Conservation (phyloP, 2,888 invertebrate species). For the Agriopis leucophaearia region DNA sequence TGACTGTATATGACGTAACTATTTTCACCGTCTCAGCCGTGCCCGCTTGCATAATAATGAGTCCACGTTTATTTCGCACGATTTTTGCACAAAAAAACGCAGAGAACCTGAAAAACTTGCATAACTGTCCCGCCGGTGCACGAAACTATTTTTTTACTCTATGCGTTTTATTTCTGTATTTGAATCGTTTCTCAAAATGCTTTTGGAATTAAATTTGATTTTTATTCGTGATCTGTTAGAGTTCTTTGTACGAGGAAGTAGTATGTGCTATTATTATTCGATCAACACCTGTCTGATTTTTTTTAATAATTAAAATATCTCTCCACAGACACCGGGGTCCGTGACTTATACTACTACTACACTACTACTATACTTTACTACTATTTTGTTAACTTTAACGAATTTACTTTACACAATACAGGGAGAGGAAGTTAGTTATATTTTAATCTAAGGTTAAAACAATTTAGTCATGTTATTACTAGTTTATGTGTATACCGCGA, state of each 20-base stretch:
- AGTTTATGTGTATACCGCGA: too few species aligned
- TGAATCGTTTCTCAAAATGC: conserved; percentile 11
- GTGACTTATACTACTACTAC: too few species aligned
- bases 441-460: too few species aligned
- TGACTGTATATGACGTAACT: conserved; percentile 62
- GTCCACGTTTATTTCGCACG: conserved; percentile 62
- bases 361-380: too few species aligned
- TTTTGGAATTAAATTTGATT: conserved; percentile 5
- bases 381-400: too few species aligned
- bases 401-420: too few species aligned
- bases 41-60: conserved; percentile 63
- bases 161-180: conserved; percentile 17
- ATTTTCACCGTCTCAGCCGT: conserved; percentile 60
- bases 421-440: too few species aligned
- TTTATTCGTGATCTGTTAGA: conserved; percentile 8
- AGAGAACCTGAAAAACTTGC: conserved; percentile 47
- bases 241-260: background rate
- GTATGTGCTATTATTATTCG: background rate
- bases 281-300: background rate
- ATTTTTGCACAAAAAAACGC: conserved; percentile 54
- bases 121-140: conserved; percentile 42
- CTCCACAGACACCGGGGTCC: too few species aligned
- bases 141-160: conserved; percentile 17
- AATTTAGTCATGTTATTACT: too few species aligned
- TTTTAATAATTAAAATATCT: too few species aligned